phyloP scores from a whole-genome alignment of 2,797 vertebrate species.

The Phalloptychus januarius region DNA sequence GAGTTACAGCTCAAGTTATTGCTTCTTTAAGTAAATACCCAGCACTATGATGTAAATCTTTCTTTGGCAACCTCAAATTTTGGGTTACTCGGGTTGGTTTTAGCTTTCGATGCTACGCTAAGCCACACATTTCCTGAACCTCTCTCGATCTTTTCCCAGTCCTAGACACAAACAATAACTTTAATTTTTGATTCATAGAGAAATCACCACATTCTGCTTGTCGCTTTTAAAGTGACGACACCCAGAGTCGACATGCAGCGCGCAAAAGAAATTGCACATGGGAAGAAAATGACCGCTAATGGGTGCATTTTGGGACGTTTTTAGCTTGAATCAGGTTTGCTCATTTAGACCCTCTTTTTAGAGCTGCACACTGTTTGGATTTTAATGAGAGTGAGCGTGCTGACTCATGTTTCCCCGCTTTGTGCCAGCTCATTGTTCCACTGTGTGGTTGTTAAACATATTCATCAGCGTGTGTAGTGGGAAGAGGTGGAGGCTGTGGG shows the following conservation, averaged over 20 bases:
- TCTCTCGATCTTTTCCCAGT: not conserved
- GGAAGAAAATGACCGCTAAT: constrained; percentile 62
- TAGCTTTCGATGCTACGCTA: not conserved
- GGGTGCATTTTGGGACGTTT: constrained; percentile 49
- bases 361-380: constrained; percentile 25
- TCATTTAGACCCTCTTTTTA: constrained; percentile 34
- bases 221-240: constrained; percentile 23
- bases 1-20: constrained; percentile 31
- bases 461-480: constrained; percentile 45
- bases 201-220: not conserved
- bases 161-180: not conserved
- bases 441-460: constrained; percentile 55
- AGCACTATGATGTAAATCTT: not conserved
- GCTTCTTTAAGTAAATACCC: constrained; percentile 39
- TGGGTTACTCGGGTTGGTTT: not conserved
- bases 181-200: not conserved
- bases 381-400: constrained; percentile 42
- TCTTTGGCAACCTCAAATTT: constrained; percentile 5
- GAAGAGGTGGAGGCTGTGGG: constrained; percentile 16
- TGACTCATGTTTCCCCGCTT: constrained; percentile 67
- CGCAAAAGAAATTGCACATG: not conserved
- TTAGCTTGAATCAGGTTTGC: constrained; percentile 53
- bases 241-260: not conserved
- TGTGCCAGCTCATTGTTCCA: constrained; percentile 72
- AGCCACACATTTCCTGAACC: not conserved